These are phyloP conservation scores for Setophaga coronata DNA, from an alignment of 2,113 vertebrate genomes.

Conservation along the genomic window DNA sequence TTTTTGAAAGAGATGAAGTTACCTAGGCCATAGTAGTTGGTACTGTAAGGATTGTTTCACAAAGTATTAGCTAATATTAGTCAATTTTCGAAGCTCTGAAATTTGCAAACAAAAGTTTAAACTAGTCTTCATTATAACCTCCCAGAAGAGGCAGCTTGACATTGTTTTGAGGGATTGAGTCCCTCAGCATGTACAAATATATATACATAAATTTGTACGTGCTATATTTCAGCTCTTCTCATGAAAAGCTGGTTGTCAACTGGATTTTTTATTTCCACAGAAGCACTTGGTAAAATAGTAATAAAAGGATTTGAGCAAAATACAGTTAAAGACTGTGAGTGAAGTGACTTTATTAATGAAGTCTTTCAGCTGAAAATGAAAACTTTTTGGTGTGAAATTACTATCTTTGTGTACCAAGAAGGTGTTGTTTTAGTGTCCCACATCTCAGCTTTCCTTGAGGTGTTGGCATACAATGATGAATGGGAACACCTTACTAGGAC, in stretches of 20 bases:
- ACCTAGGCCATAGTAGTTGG: neutral
- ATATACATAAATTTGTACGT: neutral
- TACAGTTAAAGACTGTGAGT: neutral
- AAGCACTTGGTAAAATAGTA: neutral
- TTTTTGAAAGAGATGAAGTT: neutral
- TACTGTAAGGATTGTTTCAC: neutral
- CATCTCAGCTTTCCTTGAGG: neutral
- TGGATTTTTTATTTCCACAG: neutral
- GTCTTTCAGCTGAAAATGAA: neutral
- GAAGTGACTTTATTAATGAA: neutral
- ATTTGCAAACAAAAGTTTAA: neutral
- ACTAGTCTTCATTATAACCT: neutral
- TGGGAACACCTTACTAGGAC: neutral
- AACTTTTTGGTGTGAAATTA: neutral
- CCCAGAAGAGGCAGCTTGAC: neutral
- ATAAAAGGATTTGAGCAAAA: neutral
- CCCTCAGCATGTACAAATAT: too few species aligned
- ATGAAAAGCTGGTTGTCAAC: neutral
- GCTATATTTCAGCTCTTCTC: neutral
- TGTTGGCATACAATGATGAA: accelerated
- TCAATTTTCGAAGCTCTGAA: neutral
- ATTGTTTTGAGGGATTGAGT: neutral
- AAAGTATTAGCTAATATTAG: neutral
- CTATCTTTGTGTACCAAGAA: neutral
- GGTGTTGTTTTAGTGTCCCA: neutral